phyloP scores from a whole-genome alignment of 2,888 invertebrate species.

The Amphimallon solstitiale region DNA sequence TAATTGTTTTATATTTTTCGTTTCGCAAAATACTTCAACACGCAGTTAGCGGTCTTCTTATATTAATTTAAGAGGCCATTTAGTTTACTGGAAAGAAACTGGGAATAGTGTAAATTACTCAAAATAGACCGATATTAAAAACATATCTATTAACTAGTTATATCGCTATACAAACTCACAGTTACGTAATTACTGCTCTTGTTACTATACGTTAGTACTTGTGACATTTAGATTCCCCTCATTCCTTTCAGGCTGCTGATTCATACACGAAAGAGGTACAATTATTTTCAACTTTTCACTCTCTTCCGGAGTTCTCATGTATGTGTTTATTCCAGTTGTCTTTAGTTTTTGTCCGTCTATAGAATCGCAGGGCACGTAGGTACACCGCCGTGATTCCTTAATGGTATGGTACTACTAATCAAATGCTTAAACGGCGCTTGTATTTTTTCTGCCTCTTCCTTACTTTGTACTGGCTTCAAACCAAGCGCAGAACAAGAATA shows the following conservation, averaged over 20 bases:
- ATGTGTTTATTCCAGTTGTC: not conserved
- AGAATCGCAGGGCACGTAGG: not conserved
- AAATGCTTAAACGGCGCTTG: slow-evolving; percentile 18
- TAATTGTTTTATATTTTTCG: too few relatives aligned
- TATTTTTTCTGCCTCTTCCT: slow-evolving; percentile 20
- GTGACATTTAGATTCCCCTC: not conserved
- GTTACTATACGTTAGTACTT: not conserved
- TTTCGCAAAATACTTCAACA: too few relatives aligned
- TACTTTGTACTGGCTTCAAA: not conserved
- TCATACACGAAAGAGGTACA: not conserved
- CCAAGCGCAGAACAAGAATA: not conserved
- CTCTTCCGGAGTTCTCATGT: not conserved
- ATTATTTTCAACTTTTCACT: slow-evolving; percentile 10
- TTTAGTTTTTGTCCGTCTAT: not conserved
- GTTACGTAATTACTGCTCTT: not conserved
- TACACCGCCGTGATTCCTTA: slow-evolving; percentile 2
- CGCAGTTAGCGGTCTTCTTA: too few relatives aligned
- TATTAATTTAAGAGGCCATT: too few relatives aligned
- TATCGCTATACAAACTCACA: not conserved
- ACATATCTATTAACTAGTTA: not conserved
- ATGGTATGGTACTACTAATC: too few relatives aligned
- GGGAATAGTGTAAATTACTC: too few relatives aligned
- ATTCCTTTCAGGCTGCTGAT: not conserved
- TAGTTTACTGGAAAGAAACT: too few relatives aligned
- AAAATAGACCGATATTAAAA: not conserved